Evolutionary conservation across 1,140 invertebrate species (phyloP).

Genomic region (Achatina immaculata): DNA sequence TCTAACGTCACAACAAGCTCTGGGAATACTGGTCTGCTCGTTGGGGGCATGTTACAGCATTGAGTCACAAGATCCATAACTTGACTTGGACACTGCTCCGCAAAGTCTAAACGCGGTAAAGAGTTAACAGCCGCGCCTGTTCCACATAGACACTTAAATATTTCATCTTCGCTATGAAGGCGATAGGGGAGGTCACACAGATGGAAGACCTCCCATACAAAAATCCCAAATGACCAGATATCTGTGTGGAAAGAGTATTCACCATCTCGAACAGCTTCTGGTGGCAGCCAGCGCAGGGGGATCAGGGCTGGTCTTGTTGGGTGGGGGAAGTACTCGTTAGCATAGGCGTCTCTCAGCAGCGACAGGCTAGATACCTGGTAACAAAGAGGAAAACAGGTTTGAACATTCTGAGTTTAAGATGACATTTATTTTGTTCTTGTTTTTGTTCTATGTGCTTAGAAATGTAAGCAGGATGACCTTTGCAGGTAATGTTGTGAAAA

Average conservation of each 20-base stretch:
- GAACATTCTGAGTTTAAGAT: background rate
- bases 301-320: slow-evolving; percentile 74
- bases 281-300: slow-evolving; percentile 88
- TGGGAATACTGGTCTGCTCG: slow-evolving; percentile 28
- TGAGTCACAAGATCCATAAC: slow-evolving; percentile 24
- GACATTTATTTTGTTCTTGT: too few species aligned
- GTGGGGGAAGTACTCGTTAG: slow-evolving; percentile 80
- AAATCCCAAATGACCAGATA: slow-evolving; percentile 69
- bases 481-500: too few species aligned
- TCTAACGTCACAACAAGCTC: slow-evolving; percentile 29
- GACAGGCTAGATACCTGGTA: slow-evolving; percentile 80
- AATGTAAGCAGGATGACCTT: too few species aligned
- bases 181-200: slow-evolving; percentile 66
- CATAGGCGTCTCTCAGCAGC: slow-evolving; percentile 86
- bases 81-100: slow-evolving; percentile 25
- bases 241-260: slow-evolving; percentile 72
- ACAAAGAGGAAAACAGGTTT: background rate
- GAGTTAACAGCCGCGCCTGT: background rate
- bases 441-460: too few species aligned
- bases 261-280: slow-evolving; percentile 79
- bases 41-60: slow-evolving; percentile 12
- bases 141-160: slow-evolving; percentile 74
- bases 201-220: slow-evolving; percentile 69
- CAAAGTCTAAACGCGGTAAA: slow-evolving; percentile 32
- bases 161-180: slow-evolving; percentile 69